These are phyloP conservation scores for Mnemiopsis leidyi DNA, from an alignment of 37 sponge, comb jelly and placozoan species.

Conservation along the genomic window DNA sequence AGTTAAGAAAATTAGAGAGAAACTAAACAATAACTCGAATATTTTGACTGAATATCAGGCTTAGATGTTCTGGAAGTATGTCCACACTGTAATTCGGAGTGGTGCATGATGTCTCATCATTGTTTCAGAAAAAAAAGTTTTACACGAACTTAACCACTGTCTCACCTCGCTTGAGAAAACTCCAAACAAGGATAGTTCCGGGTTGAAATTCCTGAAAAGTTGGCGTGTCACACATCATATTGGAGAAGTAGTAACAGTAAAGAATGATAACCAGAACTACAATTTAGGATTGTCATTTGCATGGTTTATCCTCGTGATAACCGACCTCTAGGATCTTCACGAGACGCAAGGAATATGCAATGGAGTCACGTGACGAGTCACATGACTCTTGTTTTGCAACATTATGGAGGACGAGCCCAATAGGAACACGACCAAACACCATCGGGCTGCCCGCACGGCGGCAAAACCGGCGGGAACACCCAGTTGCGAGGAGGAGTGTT, in stretches of 20 bases:
- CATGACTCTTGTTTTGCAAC: slow-evolving; percentile 32
- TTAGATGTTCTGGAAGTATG: slow-evolving; percentile 65
- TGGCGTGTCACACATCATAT: too few relatives aligned
- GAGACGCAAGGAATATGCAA: slow-evolving; percentile 66
- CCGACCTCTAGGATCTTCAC: slow-evolving; percentile 59
- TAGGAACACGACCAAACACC: slow-evolving; percentile 25
- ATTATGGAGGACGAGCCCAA: slow-evolving; percentile 40
- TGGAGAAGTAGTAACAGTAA: too few relatives aligned
- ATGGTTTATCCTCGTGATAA: slow-evolving; percentile 66
- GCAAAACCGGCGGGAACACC: slow-evolving; percentile 50
- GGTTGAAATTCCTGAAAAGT: too few relatives aligned
- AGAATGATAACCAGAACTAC: too few relatives aligned
- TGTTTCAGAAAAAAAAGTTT: not conserved
- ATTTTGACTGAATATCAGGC: slow-evolving; percentile 1
- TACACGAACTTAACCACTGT: too few relatives aligned
- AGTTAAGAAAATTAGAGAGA: not conserved
- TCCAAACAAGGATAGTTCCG: too few relatives aligned
- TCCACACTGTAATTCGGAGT: slow-evolving; percentile 45
- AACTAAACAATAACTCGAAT: not conserved
- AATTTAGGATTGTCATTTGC: slow-evolving; percentile 26
- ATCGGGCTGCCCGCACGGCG: slow-evolving; percentile 63
- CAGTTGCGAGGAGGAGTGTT: slow-evolving; percentile 47
- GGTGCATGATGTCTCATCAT: slow-evolving; percentile 66
- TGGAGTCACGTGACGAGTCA: slow-evolving; percentile 16
- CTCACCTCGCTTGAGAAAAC: too few relatives aligned